Percentiles rank a stretch among this genome's conserved stretches.
These are phyloP conservation scores for Erpetoichthys calabaricus DNA, from an alignment of 2,797 vertebrate genomes.

Conservation along the genomic window DNA sequence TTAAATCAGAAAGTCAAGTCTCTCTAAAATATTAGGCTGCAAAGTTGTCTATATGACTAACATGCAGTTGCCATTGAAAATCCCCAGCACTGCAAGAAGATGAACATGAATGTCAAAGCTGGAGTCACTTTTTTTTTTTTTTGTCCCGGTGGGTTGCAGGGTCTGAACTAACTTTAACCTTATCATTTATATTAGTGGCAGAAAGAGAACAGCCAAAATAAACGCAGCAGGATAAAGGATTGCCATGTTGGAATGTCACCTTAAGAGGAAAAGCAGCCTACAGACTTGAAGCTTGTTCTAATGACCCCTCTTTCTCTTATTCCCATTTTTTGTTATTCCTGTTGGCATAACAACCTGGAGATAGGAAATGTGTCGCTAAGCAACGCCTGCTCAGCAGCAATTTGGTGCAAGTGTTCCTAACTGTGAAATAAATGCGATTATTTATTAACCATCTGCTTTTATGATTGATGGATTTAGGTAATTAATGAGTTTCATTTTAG, in stretches of 20 bases:
- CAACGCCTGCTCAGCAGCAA: background rate
- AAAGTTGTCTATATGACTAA: no score
- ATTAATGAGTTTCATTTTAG: background rate
- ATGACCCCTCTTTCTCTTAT: background rate
- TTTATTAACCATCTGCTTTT: background rate
- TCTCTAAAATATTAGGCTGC: no score
- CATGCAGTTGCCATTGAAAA: no score
- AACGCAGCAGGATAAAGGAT: background rate
- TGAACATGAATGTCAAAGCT: no score
- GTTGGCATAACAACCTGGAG: slow-evolving; percentile 5
- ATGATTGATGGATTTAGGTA: background rate
- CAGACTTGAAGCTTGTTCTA: background rate
- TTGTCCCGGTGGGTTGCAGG: no score
- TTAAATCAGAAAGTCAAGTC: no score
- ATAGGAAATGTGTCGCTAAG: slow-evolving; percentile 1
- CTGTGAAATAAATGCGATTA: background rate
- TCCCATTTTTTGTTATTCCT: slow-evolving; percentile 4
- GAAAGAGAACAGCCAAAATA: background rate
- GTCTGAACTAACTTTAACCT: no score
- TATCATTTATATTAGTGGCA: no score
- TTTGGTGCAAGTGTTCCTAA: background rate
- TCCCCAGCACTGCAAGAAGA: no score
- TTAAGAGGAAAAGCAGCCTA: background rate
- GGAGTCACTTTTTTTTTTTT: no score
- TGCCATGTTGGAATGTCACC: background rate